These are phyloP conservation scores for Alcis repandata DNA, from an alignment of 2,888 invertebrate species.

Conservation along the genomic window DNA sequence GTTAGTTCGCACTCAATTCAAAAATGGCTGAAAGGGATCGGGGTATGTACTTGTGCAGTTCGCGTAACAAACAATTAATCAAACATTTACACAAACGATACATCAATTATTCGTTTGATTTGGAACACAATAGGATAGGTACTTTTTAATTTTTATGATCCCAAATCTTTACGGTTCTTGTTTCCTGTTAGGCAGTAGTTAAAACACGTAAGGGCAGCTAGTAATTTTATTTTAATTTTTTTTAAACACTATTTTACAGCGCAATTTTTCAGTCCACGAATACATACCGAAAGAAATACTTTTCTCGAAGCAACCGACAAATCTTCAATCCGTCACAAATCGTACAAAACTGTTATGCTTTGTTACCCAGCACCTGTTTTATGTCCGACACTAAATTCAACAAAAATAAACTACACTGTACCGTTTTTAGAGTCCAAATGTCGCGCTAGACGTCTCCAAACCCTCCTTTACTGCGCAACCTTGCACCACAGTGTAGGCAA, in stretches of 20 bases:
- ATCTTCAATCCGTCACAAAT: slow-evolving; percentile 20
- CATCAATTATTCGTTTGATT: too few species aligned
- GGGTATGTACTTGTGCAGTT: too few species aligned
- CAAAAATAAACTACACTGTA: slow-evolving; percentile 35
- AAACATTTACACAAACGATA: too few species aligned
- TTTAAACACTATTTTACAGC: neutral
- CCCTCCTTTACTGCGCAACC: slow-evolving; percentile 29
- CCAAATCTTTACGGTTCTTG: too few species aligned
- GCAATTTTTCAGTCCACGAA: neutral
- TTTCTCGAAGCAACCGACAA: neutral
- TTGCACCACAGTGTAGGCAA: slow-evolving; percentile 27
- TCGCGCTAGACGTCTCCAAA: slow-evolving; percentile 24
- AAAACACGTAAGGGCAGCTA: too few species aligned
- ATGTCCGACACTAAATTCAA: slow-evolving; percentile 8
- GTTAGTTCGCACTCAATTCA: too few species aligned
- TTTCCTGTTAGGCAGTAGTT: too few species aligned
- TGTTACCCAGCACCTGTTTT: slow-evolving; percentile 28
- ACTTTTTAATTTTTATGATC: too few species aligned
- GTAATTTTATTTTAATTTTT: too few species aligned
- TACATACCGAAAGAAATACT: slow-evolving; percentile 14
- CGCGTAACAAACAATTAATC: too few species aligned
- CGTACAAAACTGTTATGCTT: slow-evolving; percentile 15
- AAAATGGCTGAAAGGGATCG: too few species aligned
- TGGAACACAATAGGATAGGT: too few species aligned
- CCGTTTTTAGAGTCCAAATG: slow-evolving; percentile 28